phyloP scores from a whole-genome alignment of 2,113 vertebrate species.

The Phocoena sinus region DNA sequence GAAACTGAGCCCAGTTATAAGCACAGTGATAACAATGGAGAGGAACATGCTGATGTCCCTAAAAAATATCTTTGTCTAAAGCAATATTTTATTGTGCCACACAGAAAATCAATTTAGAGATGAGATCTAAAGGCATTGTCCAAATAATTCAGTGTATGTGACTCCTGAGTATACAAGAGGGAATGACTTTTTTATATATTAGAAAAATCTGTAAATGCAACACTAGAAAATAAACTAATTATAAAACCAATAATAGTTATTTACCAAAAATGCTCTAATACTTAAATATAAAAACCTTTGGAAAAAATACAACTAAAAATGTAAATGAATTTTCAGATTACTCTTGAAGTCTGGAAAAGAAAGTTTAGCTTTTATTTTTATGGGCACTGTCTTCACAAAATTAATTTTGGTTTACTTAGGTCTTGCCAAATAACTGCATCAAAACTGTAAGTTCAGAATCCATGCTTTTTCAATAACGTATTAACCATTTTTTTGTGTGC shows the following conservation, averaged over 20 bases:
- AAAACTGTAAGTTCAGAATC: constrained; percentile 55
- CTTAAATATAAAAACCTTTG: constrained; percentile 53
- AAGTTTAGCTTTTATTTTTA: constrained; percentile 70
- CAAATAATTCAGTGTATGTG: background rate
- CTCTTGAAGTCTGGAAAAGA: constrained; percentile 69
- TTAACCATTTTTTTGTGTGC: constrained; percentile 50
- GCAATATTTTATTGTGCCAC: background rate
- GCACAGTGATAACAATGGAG: background rate
- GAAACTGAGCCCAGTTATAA: background rate
- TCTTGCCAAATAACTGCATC: constrained; percentile 65
- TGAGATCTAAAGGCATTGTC: background rate
- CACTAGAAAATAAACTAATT: constrained; percentile 70
- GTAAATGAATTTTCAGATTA: constrained; percentile 47
- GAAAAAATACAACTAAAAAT: constrained; percentile 55
- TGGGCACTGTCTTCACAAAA: constrained; percentile 58
- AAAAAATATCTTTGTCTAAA: background rate
- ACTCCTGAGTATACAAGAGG: constrained; percentile 59
- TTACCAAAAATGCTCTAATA: constrained; percentile 62
- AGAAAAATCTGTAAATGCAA: constrained; percentile 63
- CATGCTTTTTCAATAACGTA: constrained; percentile 41
- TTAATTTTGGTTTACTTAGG: constrained; percentile 59
- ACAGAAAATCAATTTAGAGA: background rate
- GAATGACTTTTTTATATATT: constrained; percentile 69
- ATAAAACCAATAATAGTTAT: constrained; percentile 49
- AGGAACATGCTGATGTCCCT: background rate